These are phyloP conservation scores for Dolichotis patagonum DNA, from an alignment of 2,113 vertebrate genomes.

Conservation along the genomic window DNA sequence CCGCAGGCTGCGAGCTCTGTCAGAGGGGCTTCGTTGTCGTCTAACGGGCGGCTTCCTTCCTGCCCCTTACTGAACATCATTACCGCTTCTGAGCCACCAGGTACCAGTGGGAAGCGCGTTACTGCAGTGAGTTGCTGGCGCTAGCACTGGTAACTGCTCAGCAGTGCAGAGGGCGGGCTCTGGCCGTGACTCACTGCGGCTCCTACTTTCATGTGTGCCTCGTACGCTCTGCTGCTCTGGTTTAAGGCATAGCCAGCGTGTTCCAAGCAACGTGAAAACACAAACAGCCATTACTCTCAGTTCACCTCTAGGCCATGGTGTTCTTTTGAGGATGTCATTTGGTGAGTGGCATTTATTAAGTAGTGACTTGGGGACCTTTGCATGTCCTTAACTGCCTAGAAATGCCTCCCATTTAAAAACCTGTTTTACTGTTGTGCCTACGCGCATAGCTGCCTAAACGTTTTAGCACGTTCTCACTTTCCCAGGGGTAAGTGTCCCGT, in stretches of 20 bases:
- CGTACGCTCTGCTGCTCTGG: neutral
- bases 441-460: neutral
- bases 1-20: neutral
- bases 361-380: neutral
- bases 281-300: neutral
- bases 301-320: neutral
- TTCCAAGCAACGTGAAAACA: neutral
- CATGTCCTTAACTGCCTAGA: neutral
- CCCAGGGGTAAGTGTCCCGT: neutral
- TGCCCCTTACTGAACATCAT: neutral
- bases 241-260: neutral
- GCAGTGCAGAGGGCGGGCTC: rapidly evolving
- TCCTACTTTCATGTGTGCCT: neutral
- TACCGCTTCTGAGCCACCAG: neutral
- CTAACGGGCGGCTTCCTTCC: neutral
- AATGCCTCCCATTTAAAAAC: neutral
- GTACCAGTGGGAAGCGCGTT: neutral
- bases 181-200: neutral
- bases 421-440: neutral
- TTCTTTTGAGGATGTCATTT: conserved; percentile 18
- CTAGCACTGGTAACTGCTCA: neutral
- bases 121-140: neutral
- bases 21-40: neutral
- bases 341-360: neutral
- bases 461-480: neutral